A percentile compares a stretch with the other conserved stretches of the same genome.
These are phyloP conservation scores for Epizoanthus fatuus DNA, from an alignment of 92 coral and sea anemone species.

Conservation along the genomic window DNA sequence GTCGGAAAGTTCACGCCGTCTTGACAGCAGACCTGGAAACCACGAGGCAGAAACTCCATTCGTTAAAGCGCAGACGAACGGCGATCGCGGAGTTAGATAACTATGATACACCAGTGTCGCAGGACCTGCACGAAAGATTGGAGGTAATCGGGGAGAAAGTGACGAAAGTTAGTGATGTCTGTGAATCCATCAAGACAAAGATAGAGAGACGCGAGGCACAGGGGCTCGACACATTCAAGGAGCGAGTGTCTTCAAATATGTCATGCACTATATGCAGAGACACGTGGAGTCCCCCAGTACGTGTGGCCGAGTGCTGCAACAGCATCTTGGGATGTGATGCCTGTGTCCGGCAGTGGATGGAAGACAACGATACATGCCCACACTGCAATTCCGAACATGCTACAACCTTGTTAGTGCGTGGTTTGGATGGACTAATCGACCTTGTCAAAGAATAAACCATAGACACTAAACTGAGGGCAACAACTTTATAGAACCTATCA, in stretches of 20 bases:
- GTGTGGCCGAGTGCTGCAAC: slow-evolving; percentile 1
- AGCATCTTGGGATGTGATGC: neutral
- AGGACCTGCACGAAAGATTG: neutral
- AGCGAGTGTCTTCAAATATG: neutral
- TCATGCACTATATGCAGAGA: slow-evolving; percentile 9
- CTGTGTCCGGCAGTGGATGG: slow-evolving; percentile 10
- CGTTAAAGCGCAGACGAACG: neutral
- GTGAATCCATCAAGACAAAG: neutral
- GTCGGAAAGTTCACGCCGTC: slow-evolving; percentile 25
- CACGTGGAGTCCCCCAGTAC: neutral
- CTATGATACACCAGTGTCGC: too few species aligned
- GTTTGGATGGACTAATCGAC: neutral
- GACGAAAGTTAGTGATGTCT: neutral
- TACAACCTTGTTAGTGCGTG: neutral
- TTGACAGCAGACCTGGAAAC: slow-evolving; percentile 10
- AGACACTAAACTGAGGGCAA: too few species aligned
- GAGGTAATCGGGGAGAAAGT: neutral
- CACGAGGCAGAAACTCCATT: neutral
- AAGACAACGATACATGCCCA: slow-evolving; percentile 9
- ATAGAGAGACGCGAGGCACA: neutral
- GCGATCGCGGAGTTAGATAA: too few species aligned
- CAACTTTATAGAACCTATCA: too few species aligned
- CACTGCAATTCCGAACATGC: slow-evolving; percentile 10
- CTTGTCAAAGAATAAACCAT: too few species aligned
- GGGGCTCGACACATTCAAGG: neutral